Base-by-base conservation (phyloP, 2,113 vertebrate genomes). In the Polypterus bichir region DNA sequence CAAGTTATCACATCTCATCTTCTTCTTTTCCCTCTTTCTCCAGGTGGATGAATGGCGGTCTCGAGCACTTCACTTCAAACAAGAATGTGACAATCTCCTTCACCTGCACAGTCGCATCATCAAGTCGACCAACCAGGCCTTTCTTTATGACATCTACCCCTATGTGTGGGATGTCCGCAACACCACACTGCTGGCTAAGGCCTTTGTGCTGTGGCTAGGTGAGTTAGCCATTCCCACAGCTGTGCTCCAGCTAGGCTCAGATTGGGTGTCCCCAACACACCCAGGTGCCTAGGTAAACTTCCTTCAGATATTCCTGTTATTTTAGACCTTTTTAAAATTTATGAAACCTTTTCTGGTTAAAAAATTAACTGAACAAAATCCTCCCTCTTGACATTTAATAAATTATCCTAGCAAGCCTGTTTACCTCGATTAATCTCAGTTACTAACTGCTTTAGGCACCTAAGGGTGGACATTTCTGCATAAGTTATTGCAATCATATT, bases 101-200 rank as follows among this genome's bases (percentile, higher is more conserved):
- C 74, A 72, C 69, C 80, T 92, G 54, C 88, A 91, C 69, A 75
- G 81, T 65, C 83, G 76, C n/a, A 71, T 92, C 2, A 86, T 90
- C 63, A 76, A 81, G 10, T 77, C 79, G 0, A 74, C 82, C 2
- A 80, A 89, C 52, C 74, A 70, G 59, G 87, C 84, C 0, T 79
- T 90, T 61, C 86, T 91, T 46, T 92, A 91, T 0, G 90, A 91
- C 74, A 87, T 92, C 54, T 91, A 91, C 69, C 88, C 87, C 44
- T 92, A 92, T 48, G 84, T 92, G 63, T 91, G 89, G 90, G 88
- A 89, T 77, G 75, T 92, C 69, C 81, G 89, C 62, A 92, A 91
- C 79, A 76, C 79, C 1, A 76, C 87, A 55, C 79, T 91, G 71
- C 80, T 88, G 0, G 77, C 86, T 61, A 83, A 86, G 47, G 88